These are phyloP conservation scores for Sicus ferrugineus DNA, from an alignment of 2,888 invertebrate genomes.

Conservation along the genomic window DNA sequence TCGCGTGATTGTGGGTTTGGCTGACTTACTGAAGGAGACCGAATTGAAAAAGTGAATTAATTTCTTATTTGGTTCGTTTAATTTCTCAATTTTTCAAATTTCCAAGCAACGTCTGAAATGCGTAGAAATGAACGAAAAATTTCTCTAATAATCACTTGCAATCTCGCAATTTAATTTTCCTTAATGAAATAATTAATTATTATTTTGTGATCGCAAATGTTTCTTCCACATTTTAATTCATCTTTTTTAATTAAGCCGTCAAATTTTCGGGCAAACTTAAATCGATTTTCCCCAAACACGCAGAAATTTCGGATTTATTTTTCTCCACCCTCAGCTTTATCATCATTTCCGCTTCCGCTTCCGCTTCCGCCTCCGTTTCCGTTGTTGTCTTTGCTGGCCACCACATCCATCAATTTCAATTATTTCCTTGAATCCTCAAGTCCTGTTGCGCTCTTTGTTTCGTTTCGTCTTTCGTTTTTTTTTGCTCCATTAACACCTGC, in stretches of 20 bases:
- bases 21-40: too few species aligned
- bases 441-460: not conserved
- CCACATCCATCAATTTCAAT: slow-evolving; percentile 2
- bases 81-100: too few species aligned
- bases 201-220: too few species aligned
- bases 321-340: not conserved
- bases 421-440: slow-evolving; percentile 17
- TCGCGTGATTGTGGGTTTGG: too few species aligned
- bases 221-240: not conserved
- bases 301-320: not conserved
- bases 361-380: not conserved
- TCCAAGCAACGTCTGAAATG: too few species aligned
- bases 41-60: too few species aligned
- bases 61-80: too few species aligned
- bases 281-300: not conserved
- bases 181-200: not conserved
- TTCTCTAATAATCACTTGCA: not conserved
- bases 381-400: not conserved
- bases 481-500: not conserved
- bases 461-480: not conserved
- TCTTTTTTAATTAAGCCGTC: not conserved
- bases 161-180: not conserved
- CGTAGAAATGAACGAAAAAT: not conserved
- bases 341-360: slow-evolving; percentile 5
- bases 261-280: not conserved